Conservation (phyloP, 2,888 invertebrate species). For the Ophion ventricosus region DNA sequence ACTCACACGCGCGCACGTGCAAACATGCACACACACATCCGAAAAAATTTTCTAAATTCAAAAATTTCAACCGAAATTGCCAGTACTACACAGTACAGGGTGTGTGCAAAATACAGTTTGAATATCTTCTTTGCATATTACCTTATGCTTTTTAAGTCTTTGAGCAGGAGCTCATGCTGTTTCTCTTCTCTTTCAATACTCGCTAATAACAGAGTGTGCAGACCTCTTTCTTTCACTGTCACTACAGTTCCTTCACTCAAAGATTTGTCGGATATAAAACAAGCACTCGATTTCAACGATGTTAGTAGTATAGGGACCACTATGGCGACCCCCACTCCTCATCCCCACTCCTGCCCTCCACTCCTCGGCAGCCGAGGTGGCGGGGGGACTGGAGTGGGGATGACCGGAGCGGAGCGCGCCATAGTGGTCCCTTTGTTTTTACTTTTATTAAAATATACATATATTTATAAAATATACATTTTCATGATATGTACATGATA, state of each 20-base stretch:
- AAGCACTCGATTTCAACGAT: conserved; percentile 13
- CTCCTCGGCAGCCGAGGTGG: no score
- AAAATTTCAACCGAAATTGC: neutral
- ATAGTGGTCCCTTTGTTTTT: no score
- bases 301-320: no score
- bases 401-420: no score
- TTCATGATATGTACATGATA: no score
- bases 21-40: neutral
- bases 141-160: conserved; percentile 10
- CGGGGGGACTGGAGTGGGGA: no score
- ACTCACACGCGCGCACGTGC: neutral
- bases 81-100: conserved; percentile 18
- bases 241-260: conserved; percentile 22
- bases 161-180: conserved; percentile 21
- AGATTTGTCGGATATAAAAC: conserved; percentile 40
- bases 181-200: conserved; percentile 23
- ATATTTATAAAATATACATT: no score
- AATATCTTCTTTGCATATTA: neutral
- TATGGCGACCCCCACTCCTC: no score
- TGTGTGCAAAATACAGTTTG: conserved; percentile 10
- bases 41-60: neutral
- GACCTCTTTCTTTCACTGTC: conserved; percentile 41
- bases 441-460: no score
- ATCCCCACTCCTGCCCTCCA: no score
- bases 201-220: conserved; percentile 32